These are phyloP conservation scores for Acestrorhynchus altus DNA, from an alignment of 2,797 vertebrate species.

Conservation along the genomic window DNA sequence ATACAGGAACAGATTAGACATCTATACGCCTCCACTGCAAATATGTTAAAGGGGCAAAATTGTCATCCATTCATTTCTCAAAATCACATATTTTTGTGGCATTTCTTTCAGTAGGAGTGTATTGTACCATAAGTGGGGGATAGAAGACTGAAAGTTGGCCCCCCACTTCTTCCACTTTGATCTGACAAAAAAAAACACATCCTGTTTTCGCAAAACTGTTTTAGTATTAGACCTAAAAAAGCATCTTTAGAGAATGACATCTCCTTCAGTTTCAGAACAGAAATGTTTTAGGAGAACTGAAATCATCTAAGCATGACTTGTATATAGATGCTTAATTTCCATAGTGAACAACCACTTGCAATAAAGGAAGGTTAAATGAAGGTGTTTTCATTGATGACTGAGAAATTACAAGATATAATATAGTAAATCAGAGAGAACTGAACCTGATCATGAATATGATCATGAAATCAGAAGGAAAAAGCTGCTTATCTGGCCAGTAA, in stretches of 20 bases:
- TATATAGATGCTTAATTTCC: too few species aligned
- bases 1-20: background rate
- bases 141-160: background rate
- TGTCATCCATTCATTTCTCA: slow-evolving; percentile 1
- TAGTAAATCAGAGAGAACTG: background rate
- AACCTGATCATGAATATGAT: too few species aligned
- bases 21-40: background rate
- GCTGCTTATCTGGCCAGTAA: too few species aligned
- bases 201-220: slow-evolving; percentile 1
- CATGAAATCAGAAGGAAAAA: too few species aligned
- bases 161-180: background rate
- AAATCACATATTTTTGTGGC: slow-evolving; percentile 1
- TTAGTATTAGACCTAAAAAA: background rate
- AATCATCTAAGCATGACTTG: background rate
- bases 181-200: background rate
- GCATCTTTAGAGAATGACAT: background rate
- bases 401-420: background rate
- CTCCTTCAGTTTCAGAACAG: background rate
- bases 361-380: background rate
- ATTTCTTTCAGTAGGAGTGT: background rate
- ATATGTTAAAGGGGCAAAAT: background rate
- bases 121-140: background rate
- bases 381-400: background rate
- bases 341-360: too few species aligned
- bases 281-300: background rate